These are phyloP conservation scores for Neotoma lepida DNA, from an alignment of 2,113 vertebrate species.

Conservation along the genomic window DNA sequence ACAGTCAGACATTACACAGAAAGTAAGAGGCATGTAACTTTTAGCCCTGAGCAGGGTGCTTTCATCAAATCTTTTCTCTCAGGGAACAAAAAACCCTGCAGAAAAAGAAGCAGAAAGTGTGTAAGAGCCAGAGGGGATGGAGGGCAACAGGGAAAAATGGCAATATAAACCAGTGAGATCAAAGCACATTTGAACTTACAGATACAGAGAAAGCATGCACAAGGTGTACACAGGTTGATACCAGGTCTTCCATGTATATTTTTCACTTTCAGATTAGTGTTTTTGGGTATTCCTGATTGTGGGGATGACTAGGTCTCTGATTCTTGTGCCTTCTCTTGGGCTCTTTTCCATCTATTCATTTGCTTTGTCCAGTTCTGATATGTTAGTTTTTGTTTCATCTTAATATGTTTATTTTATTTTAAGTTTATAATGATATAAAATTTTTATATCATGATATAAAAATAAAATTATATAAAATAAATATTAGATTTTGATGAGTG, in stretches of 20 bases:
- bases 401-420: neutral
- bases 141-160: neutral
- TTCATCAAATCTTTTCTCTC: neutral
- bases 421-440: neutral
- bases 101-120: neutral
- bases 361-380: neutral
- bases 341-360: neutral
- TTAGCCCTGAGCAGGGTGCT: neutral
- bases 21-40: neutral
- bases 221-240: neutral
- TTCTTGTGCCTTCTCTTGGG: neutral
- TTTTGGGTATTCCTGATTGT: neutral
- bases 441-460: too few species aligned
- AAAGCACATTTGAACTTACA: neutral
- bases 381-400: neutral
- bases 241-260: fast-evolving
- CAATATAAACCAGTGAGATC: neutral
- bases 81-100: neutral
- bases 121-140: neutral
- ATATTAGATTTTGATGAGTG: neutral
- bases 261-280: neutral
- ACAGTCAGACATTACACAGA: neutral
- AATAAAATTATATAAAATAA: neutral
- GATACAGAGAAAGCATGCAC: neutral
- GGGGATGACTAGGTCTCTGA: neutral